Evolutionary conservation across 23 tunicate genomes (phyloP), one percentile per base, ranked within the genome.

Genomic region (Trididemnum nubilum): DNA sequence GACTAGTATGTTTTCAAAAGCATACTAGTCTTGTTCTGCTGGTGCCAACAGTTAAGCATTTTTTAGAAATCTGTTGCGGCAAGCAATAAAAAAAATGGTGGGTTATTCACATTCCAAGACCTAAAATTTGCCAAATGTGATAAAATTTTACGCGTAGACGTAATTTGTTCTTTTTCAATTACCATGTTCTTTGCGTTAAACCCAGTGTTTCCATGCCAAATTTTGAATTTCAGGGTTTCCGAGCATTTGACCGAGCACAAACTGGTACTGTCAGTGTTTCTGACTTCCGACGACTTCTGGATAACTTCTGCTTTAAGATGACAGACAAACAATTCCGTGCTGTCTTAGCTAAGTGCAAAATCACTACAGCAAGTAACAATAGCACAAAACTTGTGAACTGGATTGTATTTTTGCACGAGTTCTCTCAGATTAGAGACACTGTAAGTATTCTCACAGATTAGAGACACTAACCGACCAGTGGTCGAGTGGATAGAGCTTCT

Each of bases 291-390:
- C 69, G 98, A 35, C 76, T 93, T 33, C 74, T 93, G 36, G 98
- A 93, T 66, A 84, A 86, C 40, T 87, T 93, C 89, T 87, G 90
- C 36, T 84, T 93, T 71, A 65, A 69, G 49, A 58, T 93, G 76
- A 83, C 86, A 36, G 98, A 93, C 89, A 84, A 87, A 59, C 98
- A 93, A 49, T 93, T 93, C 81, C 77, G 79, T 12, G 79, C 72
- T 3, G 89, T 93, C 33, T 73, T 88, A 0, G 34, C 86, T 1
- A 92, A 87, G 71, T 92, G 97, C 58, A 65, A 85, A 34, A 85
- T 86, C 64, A 74, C 89, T 33, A 80, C 76, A 3, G 65, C 76
- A 0, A 30, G 25, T 12, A 24, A 52, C 81, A 64, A 83, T 25
- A 59, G 81, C 2, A 78, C 73, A 29, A 91, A 86, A 61, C 76